Base-by-base conservation (phyloP, 2,888 invertebrate species). In the Muschampia plurimacula region DNA sequence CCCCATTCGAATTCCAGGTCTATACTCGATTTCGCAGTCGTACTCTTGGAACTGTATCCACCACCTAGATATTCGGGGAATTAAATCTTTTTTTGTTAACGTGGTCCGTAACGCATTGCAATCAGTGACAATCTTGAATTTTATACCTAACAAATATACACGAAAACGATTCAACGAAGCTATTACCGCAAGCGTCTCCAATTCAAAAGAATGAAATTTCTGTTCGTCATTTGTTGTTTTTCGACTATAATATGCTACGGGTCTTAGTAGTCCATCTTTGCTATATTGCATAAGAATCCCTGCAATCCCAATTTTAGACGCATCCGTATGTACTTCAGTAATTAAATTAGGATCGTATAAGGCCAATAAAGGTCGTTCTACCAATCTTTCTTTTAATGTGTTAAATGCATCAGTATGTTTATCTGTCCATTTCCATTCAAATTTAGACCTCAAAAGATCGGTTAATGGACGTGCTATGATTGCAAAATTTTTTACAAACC, bases 11-110 rank as follows among this genome's bases (percentile, higher is more conserved):
- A 44, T n/a, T 0, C 78, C 78, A 7, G 78, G 71, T 32, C 76
- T 67, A 62, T 80, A 79, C 44, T 3, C 78, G 74, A 7, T 66
- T 60, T 41, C 41, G 28, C 70, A 78, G n/a, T 77, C 69, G 57
- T 65, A 79, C 44, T 80, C 78, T 22, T 77, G 78, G 5, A 80
- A 12, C 32, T 74, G 74, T 0, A 76, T 46, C 76, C 77, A 79
- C 79, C 78, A 79, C 0, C 79, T 67, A 2, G 79, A 77, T 22
- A 80, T 66, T 10, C 79, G 72, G 1, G 77, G 77, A 0, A 80
- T 68, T 2, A 80, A 28, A 66, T 66, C 65, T 8, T 46, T 28
- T 44, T 67, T 67, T 9, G 44, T 9, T 12, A 67, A 28, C 3
- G 77, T 78, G 0, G 71, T 62, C 3, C 78, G 63, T 0, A 80